Percentiles rank a stretch among this genome's conserved stretches.
Conservation (phyloP, 1,140 invertebrate genomes). For the Acromyrmex charruanus region DNA sequence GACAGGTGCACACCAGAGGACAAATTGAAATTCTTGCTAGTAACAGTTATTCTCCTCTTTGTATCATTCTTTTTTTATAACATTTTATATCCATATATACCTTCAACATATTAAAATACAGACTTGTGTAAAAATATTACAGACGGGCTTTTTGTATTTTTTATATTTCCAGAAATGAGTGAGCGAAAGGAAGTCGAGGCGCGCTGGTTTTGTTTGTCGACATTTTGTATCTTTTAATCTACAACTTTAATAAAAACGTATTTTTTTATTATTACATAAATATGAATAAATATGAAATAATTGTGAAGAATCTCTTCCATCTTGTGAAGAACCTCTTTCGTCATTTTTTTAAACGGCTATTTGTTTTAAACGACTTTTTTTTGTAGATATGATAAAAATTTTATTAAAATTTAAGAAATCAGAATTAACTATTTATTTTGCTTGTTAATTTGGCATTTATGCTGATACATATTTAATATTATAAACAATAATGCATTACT, state of each 20-base stretch:
- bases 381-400: background rate
- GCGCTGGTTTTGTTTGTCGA: background rate
- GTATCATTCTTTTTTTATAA: conserved; percentile 6
- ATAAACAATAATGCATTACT: background rate
- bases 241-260: background rate
- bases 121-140: conserved; percentile 22
- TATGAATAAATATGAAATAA: conserved; percentile 1
- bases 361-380: background rate
- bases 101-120: conserved; percentile 33
- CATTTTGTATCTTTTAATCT: background rate
- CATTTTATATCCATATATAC: background rate
- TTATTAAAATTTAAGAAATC: background rate
- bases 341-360: background rate
- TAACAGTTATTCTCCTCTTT: background rate
- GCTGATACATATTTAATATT: background rate
- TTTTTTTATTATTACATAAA: conserved; percentile 18
- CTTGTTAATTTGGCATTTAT: background rate
- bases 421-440: background rate
- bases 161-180: background rate
- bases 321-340: too few species aligned
- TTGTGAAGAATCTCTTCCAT: background rate
- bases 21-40: conserved; percentile 20
- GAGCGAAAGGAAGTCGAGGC: background rate
- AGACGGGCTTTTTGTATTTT: background rate
- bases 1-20: background rate